Conservation (phyloP, 2,888 invertebrate genomes). For the Pogonocherus hispidulus region DNA sequence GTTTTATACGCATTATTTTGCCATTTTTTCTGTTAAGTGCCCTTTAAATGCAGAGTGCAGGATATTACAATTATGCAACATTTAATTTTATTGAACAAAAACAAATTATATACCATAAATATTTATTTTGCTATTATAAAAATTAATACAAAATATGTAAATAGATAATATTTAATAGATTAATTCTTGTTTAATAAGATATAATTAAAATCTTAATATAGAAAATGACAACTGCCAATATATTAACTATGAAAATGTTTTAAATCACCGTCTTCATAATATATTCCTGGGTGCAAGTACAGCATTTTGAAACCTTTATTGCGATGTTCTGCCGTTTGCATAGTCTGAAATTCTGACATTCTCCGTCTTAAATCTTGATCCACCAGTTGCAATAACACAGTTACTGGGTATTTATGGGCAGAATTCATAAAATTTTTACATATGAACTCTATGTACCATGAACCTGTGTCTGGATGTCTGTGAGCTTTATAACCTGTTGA, state of each 20-base stretch:
- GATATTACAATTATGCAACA: too few relatives aligned
- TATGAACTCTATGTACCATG: slow-evolving; percentile 80
- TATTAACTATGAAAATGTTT: slow-evolving; percentile 39
- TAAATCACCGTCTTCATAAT: slow-evolving; percentile 61
- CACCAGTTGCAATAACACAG: slow-evolving; percentile 76
- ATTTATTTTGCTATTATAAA: too few relatives aligned
- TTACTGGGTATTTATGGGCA: slow-evolving; percentile 75
- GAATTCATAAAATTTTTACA: slow-evolving; percentile 76
- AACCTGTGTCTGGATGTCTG: slow-evolving; percentile 74
- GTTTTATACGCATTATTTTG: too few relatives aligned
- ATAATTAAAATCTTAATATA: too few relatives aligned
- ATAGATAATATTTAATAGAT: too few relatives aligned
- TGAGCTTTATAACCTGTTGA: slow-evolving; percentile 72
- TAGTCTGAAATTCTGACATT: slow-evolving; percentile 60
- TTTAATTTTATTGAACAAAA: too few relatives aligned
- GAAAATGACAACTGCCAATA: too few relatives aligned
- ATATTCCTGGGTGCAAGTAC: slow-evolving; percentile 79
- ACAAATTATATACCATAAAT: too few relatives aligned
- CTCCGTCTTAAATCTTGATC: slow-evolving; percentile 69
- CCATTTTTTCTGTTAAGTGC: too few relatives aligned
- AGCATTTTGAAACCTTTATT: slow-evolving; percentile 76
- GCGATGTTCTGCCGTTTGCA: slow-evolving; percentile 77
- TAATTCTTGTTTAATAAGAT: too few relatives aligned
- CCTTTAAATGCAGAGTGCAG: too few relatives aligned
- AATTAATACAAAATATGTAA: too few relatives aligned